These are phyloP conservation scores for Cyphomyrus plagiostoma DNA, from an alignment of 2,113 vertebrate genomes.

Conservation along the genomic window DNA sequence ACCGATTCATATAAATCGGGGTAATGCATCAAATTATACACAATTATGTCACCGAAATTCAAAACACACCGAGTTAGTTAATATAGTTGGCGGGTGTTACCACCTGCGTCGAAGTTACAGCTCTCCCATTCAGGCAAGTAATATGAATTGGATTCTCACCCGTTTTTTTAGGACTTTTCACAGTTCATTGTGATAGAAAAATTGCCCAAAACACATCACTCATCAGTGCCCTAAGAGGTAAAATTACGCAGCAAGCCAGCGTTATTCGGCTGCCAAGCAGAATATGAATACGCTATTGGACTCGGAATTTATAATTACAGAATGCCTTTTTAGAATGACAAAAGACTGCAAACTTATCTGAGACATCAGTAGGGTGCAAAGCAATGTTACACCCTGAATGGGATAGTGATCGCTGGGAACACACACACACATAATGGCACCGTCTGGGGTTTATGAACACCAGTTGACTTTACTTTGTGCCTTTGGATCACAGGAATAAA, in stretches of 20 bases:
- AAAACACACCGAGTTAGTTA: not conserved
- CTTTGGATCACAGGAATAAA: not conserved
- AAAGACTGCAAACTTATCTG: not conserved
- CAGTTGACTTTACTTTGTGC: not conserved
- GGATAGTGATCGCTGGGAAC: not conserved
- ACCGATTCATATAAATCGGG: not conserved
- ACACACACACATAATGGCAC: not conserved
- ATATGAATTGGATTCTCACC: not conserved
- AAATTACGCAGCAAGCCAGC: not conserved
- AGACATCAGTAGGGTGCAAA: not conserved
- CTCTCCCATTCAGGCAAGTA: not conserved
- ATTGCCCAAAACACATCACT: not conserved
- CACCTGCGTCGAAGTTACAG: not conserved
- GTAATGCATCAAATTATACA: not conserved
- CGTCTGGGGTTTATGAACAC: not conserved
- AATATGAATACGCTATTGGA: not conserved
- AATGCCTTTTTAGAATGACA: conserved; percentile 1
- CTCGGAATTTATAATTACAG: not conserved
- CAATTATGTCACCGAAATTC: not conserved
- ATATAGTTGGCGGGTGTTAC: not conserved
- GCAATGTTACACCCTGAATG: not conserved
- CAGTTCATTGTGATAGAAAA: not conserved
- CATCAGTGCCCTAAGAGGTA: not conserved
- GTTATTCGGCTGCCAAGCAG: not conserved
- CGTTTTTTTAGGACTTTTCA: not conserved